Evolutionary conservation across 2,888 invertebrate species (phyloP), one percentile per base, ranked within the genome.

Genomic region (Thyatira batis): DNA sequence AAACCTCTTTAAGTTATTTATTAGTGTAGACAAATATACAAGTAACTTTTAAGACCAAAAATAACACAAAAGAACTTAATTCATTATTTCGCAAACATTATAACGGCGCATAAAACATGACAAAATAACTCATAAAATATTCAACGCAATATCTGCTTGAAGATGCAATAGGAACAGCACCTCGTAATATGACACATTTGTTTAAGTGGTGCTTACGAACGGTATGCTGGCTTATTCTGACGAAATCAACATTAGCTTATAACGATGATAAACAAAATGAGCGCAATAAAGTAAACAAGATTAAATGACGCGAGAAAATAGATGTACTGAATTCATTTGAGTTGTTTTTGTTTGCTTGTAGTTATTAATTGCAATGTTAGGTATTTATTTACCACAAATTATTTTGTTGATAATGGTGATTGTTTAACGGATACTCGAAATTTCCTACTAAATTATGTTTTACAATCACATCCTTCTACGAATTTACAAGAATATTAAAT

Each of bases 81-180:
- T 77, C 73, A 73, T 75, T 69, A 76, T 71, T 75, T 70, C 66
- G 55, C 60, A 61, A 75, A 71, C 60, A 58, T 56, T 52, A 60
- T 71, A 79, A 78, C 74, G 68, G 59, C 63, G 57, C 69, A 74
- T 80, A 71, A 76, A 79, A 76, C 76, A 76, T 74, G 69, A 76
- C 64, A 73, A 68, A 63, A 57, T 60, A 59, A 67, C 68, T 67
- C 65, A 76, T 80, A 77, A 80, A 76, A 71, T 75, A 78, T 80
- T 77, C 76, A 75, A 70, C 69, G 69, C 70, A 69, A 73, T 69
- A 72, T 60, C 60, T 46, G 27, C 53, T 43, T 54, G 61, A 54
- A 45, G 53, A 57, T 65, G 67, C 60, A 69, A 66, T 70, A 73
- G 69, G 67, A 72, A 74, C 71, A 69, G 61, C 54, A 52, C 59